Evolutionary conservation across 2,888 invertebrate species (phyloP).

Genomic region (Oeneis ivallda): DNA sequence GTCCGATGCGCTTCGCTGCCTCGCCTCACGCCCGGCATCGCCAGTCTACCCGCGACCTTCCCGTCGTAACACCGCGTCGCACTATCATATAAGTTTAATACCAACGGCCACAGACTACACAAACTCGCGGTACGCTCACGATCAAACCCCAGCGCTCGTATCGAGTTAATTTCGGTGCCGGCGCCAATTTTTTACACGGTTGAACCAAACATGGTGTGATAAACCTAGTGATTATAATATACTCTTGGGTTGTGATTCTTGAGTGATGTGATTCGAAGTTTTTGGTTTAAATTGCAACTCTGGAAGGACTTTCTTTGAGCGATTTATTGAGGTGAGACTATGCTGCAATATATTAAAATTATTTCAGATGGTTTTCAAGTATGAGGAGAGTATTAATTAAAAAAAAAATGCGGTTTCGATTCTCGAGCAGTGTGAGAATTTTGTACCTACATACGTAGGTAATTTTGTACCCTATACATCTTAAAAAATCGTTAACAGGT

Average conservation of each 20-base stretch:
- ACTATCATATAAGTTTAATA: no score
- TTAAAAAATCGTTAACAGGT: no score
- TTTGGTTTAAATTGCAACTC: constrained; percentile 5
- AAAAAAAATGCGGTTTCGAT: no score
- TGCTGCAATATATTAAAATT: no score
- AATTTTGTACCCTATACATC: no score
- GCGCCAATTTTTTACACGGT: constrained; percentile 17
- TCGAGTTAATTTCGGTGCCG: constrained; percentile 3
- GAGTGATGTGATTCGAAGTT: constrained; percentile 19
- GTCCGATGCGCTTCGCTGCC: constrained; percentile 28
- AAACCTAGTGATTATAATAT: not conserved
- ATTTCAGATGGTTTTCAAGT: no score
- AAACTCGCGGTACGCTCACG: not conserved
- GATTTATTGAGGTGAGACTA: constrained; percentile 8
- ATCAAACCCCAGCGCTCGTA: not conserved
- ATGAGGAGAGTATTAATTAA: no score
- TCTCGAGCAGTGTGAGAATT: no score
- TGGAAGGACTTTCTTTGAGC: not conserved
- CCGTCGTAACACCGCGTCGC: constrained; percentile 6
- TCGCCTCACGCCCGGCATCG: not conserved
- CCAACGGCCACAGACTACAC: not conserved
- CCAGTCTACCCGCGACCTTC: constrained; percentile 38
- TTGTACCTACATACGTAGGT: no score
- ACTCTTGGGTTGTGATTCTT: not conserved
- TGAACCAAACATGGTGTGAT: not conserved